Evolutionary conservation across 2,888 invertebrate genomes (phyloP).

Genomic region (Dinocampus coccinellae): DNA sequence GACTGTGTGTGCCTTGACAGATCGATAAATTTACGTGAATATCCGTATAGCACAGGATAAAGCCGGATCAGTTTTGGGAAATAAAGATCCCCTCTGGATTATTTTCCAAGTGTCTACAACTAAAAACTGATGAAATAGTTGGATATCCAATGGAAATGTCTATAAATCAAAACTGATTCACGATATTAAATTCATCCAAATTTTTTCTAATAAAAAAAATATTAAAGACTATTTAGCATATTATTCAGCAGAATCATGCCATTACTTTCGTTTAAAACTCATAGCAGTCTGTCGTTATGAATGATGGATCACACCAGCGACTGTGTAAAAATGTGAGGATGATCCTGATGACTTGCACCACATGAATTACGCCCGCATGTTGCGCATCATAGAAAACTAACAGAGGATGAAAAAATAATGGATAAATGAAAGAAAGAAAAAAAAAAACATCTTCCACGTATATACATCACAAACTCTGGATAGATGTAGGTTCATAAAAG

Average conservation of each 20-base stretch:
- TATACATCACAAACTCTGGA: slow-evolving; percentile 32
- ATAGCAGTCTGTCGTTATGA: slow-evolving; percentile 56
- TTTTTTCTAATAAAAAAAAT: slow-evolving; percentile 6
- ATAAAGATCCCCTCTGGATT: slow-evolving; percentile 26
- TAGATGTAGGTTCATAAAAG: slow-evolving; percentile 37
- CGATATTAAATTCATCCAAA: not conserved
- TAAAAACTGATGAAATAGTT: not conserved
- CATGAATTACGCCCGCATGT: slow-evolving; percentile 62
- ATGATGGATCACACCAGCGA: slow-evolving; percentile 57
- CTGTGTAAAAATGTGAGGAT: slow-evolving; percentile 50
- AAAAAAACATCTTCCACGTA: slow-evolving; percentile 16
- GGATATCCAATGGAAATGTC: not conserved
- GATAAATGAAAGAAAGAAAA: not conserved
- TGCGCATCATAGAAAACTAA: slow-evolving; percentile 27
- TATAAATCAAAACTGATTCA: not conserved
- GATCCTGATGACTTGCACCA: slow-evolving; percentile 66
- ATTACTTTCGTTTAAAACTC: slow-evolving; percentile 60
- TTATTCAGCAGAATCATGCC: slow-evolving; percentile 62
- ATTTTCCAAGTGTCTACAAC: slow-evolving; percentile 43
- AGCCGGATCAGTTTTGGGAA: slow-evolving; percentile 49
- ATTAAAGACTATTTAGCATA: slow-evolving; percentile 9
- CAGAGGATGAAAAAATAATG: not conserved
- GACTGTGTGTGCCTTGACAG: slow-evolving; percentile 48
- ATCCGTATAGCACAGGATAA: slow-evolving; percentile 50
- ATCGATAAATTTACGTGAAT: slow-evolving; percentile 66